phyloP scores from a whole-genome alignment of 2,113 vertebrate species.

The Oreotragus oreotragus region DNA sequence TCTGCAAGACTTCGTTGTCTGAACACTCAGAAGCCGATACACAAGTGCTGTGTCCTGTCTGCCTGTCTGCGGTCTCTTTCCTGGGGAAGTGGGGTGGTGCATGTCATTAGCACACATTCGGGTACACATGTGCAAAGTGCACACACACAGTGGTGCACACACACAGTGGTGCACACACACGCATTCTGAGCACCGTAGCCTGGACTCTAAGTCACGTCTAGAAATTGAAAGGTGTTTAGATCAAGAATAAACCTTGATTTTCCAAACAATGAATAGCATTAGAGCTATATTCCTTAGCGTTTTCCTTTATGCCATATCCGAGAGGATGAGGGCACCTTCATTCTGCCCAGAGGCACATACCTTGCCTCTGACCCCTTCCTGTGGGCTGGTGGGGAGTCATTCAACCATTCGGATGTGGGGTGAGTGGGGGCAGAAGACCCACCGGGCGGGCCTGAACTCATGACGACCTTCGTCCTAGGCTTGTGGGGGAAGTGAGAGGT shows the following conservation, averaged over 20 bases:
- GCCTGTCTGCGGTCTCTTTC: neutral
- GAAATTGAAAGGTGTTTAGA: neutral
- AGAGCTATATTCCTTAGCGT: neutral
- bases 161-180: neutral
- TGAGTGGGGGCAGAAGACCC: neutral
- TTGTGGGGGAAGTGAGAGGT: neutral
- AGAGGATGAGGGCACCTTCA: neutral
- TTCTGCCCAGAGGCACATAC: neutral
- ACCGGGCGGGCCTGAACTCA: neutral
- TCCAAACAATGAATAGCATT: neutral
- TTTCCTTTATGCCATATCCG: neutral
- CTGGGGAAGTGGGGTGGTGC: no score
- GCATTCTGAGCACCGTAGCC: neutral
- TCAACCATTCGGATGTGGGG: neutral
- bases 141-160: no score
- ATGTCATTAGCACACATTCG: neutral
- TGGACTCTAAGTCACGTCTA: neutral
- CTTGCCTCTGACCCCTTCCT: neutral
- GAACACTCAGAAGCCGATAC: neutral
- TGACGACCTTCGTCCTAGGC: fast-evolving
- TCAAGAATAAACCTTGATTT: neutral
- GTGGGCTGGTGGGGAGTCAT: no score
- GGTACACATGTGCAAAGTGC: neutral
- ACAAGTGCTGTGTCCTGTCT: neutral
- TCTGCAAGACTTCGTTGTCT: neutral